Conservation (phyloP, 2,113 vertebrate genomes). For the Athene noctua region DNA sequence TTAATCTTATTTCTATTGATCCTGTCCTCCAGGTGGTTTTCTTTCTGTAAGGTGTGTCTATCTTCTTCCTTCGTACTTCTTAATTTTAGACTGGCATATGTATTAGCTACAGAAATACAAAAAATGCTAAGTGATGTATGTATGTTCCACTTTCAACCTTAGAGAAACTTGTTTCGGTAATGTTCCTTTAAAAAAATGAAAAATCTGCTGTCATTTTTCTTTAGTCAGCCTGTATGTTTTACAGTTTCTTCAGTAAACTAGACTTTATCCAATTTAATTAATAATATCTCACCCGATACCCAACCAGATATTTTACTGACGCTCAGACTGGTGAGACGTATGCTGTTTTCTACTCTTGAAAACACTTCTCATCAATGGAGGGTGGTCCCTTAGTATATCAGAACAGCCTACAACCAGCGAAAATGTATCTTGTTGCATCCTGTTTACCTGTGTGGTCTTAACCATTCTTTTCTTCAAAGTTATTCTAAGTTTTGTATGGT, state of each 20-base stretch:
- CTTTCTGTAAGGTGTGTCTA: background rate
- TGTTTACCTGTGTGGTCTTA: background rate
- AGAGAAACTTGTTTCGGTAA: background rate
- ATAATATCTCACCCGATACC: background rate
- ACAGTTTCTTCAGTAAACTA: background rate
- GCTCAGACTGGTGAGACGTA: background rate
- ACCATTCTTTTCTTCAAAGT: background rate
- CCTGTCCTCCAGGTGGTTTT: background rate
- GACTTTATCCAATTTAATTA: background rate
- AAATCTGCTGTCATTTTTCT: background rate
- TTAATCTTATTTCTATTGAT: background rate
- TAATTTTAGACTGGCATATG: background rate
- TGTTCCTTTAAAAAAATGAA: background rate
- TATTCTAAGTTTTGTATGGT: background rate
- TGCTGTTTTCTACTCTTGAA: background rate
- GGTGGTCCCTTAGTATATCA: background rate
- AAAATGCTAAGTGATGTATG: background rate
- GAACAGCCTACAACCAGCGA: background rate
- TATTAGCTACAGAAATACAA: background rate
- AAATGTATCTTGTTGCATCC: background rate
- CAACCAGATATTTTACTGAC: background rate
- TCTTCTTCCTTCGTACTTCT: background rate
- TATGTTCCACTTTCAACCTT: background rate
- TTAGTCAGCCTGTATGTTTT: background rate
- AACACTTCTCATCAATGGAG: background rate